Percentiles rank a stretch among this genome's conserved stretches.
These are phyloP conservation scores for Dusona sp. DNA, from an alignment of 2,888 invertebrate species.

Conservation along the genomic window DNA sequence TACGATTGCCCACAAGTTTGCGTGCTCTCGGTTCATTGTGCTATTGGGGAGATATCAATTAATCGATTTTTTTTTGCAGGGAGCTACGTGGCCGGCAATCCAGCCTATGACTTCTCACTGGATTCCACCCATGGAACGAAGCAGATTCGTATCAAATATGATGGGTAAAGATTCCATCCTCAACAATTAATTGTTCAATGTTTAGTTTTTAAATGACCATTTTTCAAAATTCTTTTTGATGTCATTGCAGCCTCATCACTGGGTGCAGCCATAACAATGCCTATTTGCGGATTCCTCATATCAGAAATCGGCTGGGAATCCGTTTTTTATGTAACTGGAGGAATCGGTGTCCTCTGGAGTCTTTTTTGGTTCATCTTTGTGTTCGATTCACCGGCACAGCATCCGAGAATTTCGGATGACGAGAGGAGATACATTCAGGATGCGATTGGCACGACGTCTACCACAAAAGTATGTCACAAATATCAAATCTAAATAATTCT, in stretches of 20 bases:
- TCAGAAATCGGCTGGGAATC: conserved; percentile 94
- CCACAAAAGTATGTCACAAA: conserved; percentile 83
- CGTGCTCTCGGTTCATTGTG: not conserved
- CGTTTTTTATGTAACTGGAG: conserved; percentile 94
- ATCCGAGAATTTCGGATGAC: conserved; percentile 91
- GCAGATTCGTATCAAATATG: conserved; percentile 96
- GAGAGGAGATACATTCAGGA: conserved; percentile 91
- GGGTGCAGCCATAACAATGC: conserved; percentile 96
- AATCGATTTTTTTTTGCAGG: conserved; percentile 83
- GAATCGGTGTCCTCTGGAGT: conserved; percentile 92
- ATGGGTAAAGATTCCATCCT: conserved; percentile 88
- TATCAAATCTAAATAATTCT: not conserved
- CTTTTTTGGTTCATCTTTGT: conserved; percentile 92
- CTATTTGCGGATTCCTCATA: conserved; percentile 93
- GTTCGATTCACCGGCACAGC: conserved; percentile 92
- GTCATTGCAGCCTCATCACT: conserved; percentile 91
- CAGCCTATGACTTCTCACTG: conserved; percentile 96
- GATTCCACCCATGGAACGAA: conserved; percentile 97
- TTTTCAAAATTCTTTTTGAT: not conserved
- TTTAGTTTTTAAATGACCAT: not conserved
- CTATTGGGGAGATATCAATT: not conserved
- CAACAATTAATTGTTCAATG: not conserved
- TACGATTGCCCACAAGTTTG: conserved; percentile 74
- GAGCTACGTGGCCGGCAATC: conserved; percentile 97
- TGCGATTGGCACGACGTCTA: conserved; percentile 88